Conservation (phyloP, 1,140 invertebrate species). For the Drosophila murphyi region DNA sequence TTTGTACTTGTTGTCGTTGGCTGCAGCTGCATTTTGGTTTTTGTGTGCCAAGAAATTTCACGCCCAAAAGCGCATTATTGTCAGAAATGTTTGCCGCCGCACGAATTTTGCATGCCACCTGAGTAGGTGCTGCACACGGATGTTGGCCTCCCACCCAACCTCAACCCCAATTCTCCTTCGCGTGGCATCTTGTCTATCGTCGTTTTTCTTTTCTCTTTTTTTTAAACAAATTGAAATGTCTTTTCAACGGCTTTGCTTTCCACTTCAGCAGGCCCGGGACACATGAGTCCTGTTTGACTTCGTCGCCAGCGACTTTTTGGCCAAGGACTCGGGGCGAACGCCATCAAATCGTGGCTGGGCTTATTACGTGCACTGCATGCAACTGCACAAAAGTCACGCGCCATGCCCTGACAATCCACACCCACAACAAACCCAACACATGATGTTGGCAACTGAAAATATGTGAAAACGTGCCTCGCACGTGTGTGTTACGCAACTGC, state of each 20-base stretch:
- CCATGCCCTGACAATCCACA: conserved; percentile 46
- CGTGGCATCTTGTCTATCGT: neutral
- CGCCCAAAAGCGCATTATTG: conserved; percentile 76
- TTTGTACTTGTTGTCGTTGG: conserved; percentile 5
- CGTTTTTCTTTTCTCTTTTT: neutral
- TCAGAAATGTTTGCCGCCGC: conserved; percentile 37
- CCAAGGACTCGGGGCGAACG: conserved; percentile 54
- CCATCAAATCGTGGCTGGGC: conserved; percentile 43
- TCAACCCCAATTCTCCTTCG: neutral
- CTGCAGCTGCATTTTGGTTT: conserved; percentile 45
- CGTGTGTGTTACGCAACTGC: conserved; percentile 51
- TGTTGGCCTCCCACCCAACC: neutral
- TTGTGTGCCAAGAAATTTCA: conserved; percentile 61
- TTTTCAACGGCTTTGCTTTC: conserved; percentile 82
- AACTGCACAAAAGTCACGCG: conserved; percentile 81
- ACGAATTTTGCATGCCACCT: conserved; percentile 71
- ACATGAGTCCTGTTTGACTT: conserved; percentile 82
- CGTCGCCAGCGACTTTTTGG: conserved; percentile 69
- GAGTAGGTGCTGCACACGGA: conserved; percentile 23
- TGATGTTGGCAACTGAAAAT: conserved; percentile 38
- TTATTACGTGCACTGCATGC: conserved; percentile 77
- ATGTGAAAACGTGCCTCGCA: conserved; percentile 70
- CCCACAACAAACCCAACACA: conserved; percentile 22
- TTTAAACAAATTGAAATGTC: conserved; percentile 81
- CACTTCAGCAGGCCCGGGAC: conserved; percentile 74